Base-by-base conservation (phyloP, 2,113 vertebrate genomes). In the Malurus alboscapulatus region DNA sequence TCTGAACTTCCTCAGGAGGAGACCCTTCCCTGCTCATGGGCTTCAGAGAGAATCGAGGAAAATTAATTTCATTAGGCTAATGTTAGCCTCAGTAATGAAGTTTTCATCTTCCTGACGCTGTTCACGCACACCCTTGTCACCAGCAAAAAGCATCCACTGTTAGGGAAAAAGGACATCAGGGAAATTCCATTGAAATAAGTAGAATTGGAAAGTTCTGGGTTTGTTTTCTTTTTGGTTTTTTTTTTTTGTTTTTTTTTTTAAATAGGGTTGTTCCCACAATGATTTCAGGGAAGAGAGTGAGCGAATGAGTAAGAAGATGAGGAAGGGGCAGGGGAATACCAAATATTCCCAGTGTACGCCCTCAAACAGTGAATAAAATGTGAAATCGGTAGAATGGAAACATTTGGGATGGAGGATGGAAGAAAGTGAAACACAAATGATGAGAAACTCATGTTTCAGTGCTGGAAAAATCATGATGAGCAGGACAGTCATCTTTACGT, bases 161-260 rank as follows among this genome's bases (percentile, higher is more conserved):
- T 77, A 44, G 1, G 87, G 93, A 95, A 96, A 96, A 93, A 90
- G 22, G 24, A 57, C 85, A 91, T n/a, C 76, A 71, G 87, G 90
- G 87, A 95, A 95, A 92, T 94, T 96, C 92, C 93, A 86, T 7
- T 72, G 59, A 80, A 93, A 92, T 62, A 77, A 86, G 27, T 63
- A 66, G 61, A 94, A 81, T 63, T 65, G 93, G 91, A 96, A 96
- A 94, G 51, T 83, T 94, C 54, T 88, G 7, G 7, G 7, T 36
- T 36, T 36, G 7, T 36, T 34, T 34, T 34, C 11, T 36, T 36
- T 36, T 36, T 36, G 8, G 7, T 88, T 10, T 10, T 4, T 38
- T 10, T 38, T 10, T 38, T 88, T 10, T 10, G 4, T 38, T 38
- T 38, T 10, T 38, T 67, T 67, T 66, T 63, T 55, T 32, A 7